Evolutionary conservation across 1,140 invertebrate species (phyloP).

Genomic region (Chionoecetes opilio): DNA sequence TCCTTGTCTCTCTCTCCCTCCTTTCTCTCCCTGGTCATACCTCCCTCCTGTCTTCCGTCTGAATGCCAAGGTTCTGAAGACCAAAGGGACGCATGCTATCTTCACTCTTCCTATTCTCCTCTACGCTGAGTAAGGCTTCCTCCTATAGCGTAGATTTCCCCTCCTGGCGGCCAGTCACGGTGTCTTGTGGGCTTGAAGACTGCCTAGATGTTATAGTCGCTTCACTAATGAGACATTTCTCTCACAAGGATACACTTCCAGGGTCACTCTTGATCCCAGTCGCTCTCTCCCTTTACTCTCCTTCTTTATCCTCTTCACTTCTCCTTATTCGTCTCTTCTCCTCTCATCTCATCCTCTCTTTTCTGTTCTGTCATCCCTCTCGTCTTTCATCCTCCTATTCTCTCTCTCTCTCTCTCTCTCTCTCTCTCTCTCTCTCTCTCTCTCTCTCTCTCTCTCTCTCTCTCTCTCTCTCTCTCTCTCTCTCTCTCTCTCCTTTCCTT

Average conservation of each 20-base stretch:
- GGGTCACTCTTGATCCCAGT: not conserved
- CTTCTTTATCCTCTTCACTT: not conserved
- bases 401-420: constrained; percentile 44
- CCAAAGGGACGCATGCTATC: not conserved
- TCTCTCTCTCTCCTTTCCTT: constrained; percentile 33
- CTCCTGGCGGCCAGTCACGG: not conserved
- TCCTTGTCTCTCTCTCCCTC: not conserved
- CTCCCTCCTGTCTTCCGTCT: not conserved
- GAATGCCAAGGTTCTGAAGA: not conserved
- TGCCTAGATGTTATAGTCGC: too few species aligned
- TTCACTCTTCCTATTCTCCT: not conserved
- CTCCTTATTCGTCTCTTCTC: not conserved
- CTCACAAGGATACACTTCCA: not conserved
- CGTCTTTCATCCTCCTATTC: not conserved
- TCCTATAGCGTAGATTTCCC: not conserved
- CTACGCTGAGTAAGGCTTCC: not conserved
- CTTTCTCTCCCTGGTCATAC: not conserved
- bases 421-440: constrained; percentile 35
- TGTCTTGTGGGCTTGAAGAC: not conserved
- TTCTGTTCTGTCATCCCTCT: not conserved
- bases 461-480: constrained; percentile 56
- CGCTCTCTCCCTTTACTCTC: not conserved
- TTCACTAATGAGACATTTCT: not conserved
- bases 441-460: constrained; percentile 44
- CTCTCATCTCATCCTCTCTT: not conserved